Conservation (phyloP, 1,140 invertebrate genomes). For the Paraescarpia echinospica region DNA sequence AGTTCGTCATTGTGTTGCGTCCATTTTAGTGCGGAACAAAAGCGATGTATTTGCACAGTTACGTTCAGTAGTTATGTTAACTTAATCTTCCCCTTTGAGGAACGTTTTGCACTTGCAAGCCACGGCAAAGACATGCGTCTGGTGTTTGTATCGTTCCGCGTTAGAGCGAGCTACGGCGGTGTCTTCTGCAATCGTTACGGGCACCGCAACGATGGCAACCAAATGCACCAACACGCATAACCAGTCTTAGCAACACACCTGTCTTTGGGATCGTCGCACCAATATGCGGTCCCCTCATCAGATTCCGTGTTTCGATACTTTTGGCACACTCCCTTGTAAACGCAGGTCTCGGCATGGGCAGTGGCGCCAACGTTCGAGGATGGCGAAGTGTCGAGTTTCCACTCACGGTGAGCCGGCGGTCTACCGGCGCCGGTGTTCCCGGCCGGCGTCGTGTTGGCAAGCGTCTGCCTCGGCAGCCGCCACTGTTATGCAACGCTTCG, state of each 20-base stretch:
- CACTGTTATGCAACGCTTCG: not conserved
- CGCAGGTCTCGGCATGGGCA: not conserved
- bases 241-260: not conserved
- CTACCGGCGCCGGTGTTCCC: not conserved
- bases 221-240: not conserved
- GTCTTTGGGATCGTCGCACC: not conserved
- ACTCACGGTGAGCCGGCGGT: not conserved
- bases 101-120: not conserved
- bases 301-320: not conserved
- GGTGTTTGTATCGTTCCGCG: not conserved
- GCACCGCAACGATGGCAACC: no score
- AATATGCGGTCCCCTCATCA: not conserved
- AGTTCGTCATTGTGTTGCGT: not conserved
- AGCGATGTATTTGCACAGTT: not conserved
- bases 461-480: not conserved
- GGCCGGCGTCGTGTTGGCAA: not conserved
- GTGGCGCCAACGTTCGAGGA: conserved; percentile 2
- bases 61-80: not conserved
- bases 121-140: not conserved
- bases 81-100: not conserved
- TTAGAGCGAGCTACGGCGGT: no score
- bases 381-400: not conserved
- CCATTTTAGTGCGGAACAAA: not conserved
- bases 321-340: not conserved
- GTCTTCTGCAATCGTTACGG: no score